Percentiles rank a stretch among this genome's conserved stretches.
phyloP scores from a whole-genome alignment of 2,888 invertebrate species.

The Xiphydria camelus region DNA sequence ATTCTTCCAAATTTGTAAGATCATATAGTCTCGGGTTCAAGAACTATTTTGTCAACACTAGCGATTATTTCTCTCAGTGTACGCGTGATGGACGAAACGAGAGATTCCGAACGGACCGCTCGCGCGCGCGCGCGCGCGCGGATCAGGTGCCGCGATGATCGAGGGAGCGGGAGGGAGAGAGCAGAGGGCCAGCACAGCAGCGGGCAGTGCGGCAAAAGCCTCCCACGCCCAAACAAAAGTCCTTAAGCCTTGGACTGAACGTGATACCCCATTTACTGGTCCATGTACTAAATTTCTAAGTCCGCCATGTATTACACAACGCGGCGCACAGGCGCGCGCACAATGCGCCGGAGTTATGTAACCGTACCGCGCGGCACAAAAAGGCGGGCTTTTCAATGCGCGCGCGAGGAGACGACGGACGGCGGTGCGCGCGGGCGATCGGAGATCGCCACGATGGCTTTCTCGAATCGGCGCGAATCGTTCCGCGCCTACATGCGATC shows the following conservation, averaged over 20 bases:
- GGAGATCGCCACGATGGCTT: slow-evolving; percentile 1
- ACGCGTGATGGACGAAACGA: no score
- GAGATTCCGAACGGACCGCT: no score
- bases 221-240: slow-evolving; percentile 59
- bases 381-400: not conserved
- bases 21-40: no score
- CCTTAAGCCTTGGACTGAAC: slow-evolving; percentile 57
- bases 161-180: no score
- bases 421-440: not conserved
- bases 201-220: slow-evolving; percentile 40
- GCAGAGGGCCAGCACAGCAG: no score
- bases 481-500: no score
- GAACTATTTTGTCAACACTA: no score
- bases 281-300: slow-evolving; percentile 54
- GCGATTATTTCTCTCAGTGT: no score
- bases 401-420: not conserved
- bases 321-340: not conserved
- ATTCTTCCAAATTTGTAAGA: no score
- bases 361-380: not conserved
- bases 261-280: slow-evolving; percentile 57
- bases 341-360: slow-evolving; percentile 2
- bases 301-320: slow-evolving; percentile 24
- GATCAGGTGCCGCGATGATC: slow-evolving; percentile 35
- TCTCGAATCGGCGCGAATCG: not conserved
- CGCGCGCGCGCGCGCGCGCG: no score